Conservation (phyloP, 2,113 vertebrate species). For the Poicephalus gulielmi region DNA sequence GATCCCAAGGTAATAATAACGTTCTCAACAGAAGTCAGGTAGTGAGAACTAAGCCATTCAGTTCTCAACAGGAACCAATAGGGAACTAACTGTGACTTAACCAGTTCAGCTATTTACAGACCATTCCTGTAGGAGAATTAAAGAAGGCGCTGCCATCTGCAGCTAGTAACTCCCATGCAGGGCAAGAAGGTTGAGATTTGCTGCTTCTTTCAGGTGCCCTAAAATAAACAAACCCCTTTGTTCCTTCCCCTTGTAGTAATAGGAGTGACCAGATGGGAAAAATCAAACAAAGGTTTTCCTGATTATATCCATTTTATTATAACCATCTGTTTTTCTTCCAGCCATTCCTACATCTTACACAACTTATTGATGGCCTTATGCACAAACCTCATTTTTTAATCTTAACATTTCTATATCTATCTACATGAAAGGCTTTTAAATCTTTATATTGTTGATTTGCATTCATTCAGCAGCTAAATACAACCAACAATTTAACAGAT, state of each 20-base stretch:
- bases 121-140: neutral
- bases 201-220: neutral
- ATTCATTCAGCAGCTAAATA: neutral
- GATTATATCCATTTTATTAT: slow-evolving; percentile 27
- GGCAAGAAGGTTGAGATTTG: neutral
- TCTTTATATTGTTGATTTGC: neutral
- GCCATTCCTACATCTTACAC: neutral
- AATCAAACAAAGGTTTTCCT: slow-evolving; percentile 45
- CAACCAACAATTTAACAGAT: neutral
- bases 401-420: neutral
- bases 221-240: slow-evolving; percentile 23
- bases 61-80: neutral
- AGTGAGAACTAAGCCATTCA: neutral
- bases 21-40: neutral
- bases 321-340: neutral
- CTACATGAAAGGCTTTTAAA: neutral
- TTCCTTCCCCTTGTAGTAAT: slow-evolving; percentile 7
- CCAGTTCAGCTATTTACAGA: neutral
- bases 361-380: neutral
- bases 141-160: neutral
- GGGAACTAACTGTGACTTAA: neutral
- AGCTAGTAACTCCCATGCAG: neutral
- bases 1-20: neutral
- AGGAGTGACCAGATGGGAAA: slow-evolving; percentile 32
- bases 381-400: neutral